A percentile compares a stretch with the other conserved stretches of the same genome.
Evolutionary conservation across 1,140 invertebrate species (phyloP).

Genomic region (Drosophila dunni): DNA sequence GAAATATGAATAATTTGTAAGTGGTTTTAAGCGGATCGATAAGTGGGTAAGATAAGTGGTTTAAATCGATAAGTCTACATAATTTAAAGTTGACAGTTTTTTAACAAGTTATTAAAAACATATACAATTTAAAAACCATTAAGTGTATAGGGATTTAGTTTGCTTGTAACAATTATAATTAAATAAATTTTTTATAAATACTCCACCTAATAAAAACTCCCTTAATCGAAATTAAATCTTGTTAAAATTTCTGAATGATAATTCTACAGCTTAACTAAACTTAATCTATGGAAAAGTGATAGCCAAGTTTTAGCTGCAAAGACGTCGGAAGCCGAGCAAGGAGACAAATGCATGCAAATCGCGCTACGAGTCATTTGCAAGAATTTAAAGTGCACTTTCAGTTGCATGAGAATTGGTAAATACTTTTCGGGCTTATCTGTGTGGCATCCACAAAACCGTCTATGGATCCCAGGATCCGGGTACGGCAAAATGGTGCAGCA

Average conservation of each 20-base stretch:
- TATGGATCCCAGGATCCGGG: constrained; percentile 11
- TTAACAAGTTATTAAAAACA: too few relatives aligned
- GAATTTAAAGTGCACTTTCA: constrained; percentile 84
- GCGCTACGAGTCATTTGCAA: constrained; percentile 75
- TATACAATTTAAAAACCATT: too few relatives aligned
- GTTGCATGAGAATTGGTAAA: constrained; percentile 66
- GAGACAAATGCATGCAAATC: constrained; percentile 15
- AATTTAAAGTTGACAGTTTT: too few relatives aligned
- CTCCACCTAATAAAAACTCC: too few relatives aligned
- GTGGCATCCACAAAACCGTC: background rate
- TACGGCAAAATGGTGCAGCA: constrained; percentile 58
- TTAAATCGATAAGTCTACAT: too few relatives aligned
- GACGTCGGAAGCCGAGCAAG: background rate
- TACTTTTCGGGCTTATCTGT: constrained; percentile 68
- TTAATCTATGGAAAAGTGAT: background rate
- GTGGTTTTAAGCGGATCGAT: background rate
- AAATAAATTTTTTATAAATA: too few relatives aligned
- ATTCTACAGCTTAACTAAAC: background rate
- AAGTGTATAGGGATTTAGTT: too few relatives aligned
- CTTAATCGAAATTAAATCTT: background rate
- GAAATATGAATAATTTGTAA: background rate
- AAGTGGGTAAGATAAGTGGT: too few relatives aligned
- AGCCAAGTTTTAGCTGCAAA: background rate
- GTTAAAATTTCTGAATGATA: background rate
- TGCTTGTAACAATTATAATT: too few relatives aligned